Conservation (phyloP, 2,797 vertebrate genomes). For the Danio choprae region DNA sequence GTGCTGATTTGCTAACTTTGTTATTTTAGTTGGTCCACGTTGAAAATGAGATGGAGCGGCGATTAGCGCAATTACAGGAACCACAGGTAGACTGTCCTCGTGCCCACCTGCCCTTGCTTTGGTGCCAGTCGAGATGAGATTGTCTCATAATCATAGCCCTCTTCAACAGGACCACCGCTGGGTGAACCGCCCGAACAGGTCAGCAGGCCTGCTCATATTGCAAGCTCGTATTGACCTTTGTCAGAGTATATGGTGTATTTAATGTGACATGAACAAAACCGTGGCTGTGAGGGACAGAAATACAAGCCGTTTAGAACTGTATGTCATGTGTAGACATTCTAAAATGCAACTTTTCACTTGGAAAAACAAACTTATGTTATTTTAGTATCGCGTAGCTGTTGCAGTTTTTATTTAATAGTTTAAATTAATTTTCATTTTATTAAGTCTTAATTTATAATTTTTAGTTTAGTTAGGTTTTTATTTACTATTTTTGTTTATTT, state of each 20-base stretch:
- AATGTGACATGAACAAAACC: neutral
- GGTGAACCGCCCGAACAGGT: constrained; percentile 8
- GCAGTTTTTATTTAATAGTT: too few relatives aligned
- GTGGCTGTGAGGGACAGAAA: neutral
- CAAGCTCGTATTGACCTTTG: constrained; percentile 17
- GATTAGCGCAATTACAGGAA: constrained; percentile 35
- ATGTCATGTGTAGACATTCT: neutral
- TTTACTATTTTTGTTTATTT: too few relatives aligned
- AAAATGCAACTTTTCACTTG: neutral
- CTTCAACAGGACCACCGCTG: constrained; percentile 18
- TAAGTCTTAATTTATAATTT: too few relatives aligned
- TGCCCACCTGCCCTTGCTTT: constrained; percentile 36
- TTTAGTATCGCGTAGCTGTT: too few relatives aligned
- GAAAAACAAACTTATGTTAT: too few relatives aligned
- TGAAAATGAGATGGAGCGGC: constrained; percentile 27
- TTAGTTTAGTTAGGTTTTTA: too few relatives aligned
- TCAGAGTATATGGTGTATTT: neutral
- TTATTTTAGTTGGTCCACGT: constrained; percentile 7
- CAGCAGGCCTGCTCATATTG: constrained; percentile 35
- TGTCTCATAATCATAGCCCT: constrained; percentile 35
- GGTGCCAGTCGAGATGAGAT: constrained; percentile 33
- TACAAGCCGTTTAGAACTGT: neutral
- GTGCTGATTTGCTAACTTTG: constrained; percentile 31
- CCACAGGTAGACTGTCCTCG: constrained; percentile 17
- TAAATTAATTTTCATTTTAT: too few relatives aligned